These are phyloP conservation scores for Xanthia icteritia DNA, from an alignment of 2,888 invertebrate species.

Conservation along the genomic window DNA sequence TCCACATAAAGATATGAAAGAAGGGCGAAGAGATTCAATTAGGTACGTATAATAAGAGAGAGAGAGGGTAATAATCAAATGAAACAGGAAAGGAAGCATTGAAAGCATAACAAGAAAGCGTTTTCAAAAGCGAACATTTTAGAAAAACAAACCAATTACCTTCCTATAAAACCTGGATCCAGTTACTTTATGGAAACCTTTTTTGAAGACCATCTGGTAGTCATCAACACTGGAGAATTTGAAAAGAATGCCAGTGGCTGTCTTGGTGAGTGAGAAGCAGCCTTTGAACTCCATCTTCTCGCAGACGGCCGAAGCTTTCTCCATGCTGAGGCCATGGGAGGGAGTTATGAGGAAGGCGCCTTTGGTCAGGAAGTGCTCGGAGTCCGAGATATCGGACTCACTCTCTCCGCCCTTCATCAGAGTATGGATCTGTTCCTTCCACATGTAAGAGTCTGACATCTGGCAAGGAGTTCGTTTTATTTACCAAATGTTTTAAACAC, in stretches of 20 bases:
- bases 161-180: constrained; percentile 96
- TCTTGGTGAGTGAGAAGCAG: constrained; percentile 96
- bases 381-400: constrained; percentile 94
- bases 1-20: constrained; percentile 43
- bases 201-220: constrained; percentile 96
- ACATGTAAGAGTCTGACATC: constrained; percentile 89
- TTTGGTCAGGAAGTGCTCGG: constrained; percentile 94
- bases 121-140: constrained; percentile 41
- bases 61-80: constrained; percentile 15
- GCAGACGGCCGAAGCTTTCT: constrained; percentile 95
- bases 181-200: constrained; percentile 96
- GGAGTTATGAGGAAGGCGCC: constrained; percentile 96
- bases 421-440: constrained; percentile 89
- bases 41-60: background rate
- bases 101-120: constrained; percentile 54
- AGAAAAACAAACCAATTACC: constrained; percentile 87
- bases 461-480: constrained; percentile 69
- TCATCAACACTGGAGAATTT: constrained; percentile 97
- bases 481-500: constrained; percentile 27
- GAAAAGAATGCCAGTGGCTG: constrained; percentile 96
- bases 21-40: constrained; percentile 76
- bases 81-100: constrained; percentile 39
- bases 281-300: constrained; percentile 97
- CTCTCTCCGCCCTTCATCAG: constrained; percentile 94
- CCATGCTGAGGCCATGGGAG: constrained; percentile 96